Evolutionary conservation across 2,797 vertebrate genomes (phyloP).

Genomic region (Alauda arvensis): DNA sequence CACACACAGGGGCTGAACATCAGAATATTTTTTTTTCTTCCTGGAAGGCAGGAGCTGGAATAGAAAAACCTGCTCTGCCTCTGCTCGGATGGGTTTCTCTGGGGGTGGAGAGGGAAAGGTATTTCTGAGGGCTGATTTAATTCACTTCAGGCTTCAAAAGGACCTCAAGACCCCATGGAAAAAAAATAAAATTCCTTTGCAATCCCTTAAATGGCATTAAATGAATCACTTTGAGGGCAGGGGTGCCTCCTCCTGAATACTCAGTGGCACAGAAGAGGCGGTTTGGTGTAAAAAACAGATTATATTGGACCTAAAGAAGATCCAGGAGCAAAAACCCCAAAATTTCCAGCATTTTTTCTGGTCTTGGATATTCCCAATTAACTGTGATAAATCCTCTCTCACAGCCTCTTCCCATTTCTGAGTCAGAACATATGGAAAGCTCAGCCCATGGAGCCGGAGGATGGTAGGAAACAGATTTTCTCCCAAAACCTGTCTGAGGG

Average conservation of each 20-base stretch:
- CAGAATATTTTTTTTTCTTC: neutral
- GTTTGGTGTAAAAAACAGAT: neutral
- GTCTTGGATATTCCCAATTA: neutral
- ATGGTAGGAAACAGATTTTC: neutral
- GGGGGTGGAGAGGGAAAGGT: neutral
- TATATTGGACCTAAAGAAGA: neutral
- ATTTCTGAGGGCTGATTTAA: neutral
- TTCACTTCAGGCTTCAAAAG: neutral
- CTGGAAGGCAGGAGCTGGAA: neutral
- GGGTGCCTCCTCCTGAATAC: neutral
- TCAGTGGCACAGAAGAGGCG: neutral
- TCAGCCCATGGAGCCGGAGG: neutral
- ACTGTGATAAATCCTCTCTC: neutral
- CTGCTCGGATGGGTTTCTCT: neutral
- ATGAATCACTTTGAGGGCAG: neutral
- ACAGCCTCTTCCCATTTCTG: neutral
- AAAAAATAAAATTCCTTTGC: neutral
- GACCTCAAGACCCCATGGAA: neutral
- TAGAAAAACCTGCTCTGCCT: neutral
- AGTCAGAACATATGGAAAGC: conserved; percentile 13
- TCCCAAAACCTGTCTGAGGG: neutral
- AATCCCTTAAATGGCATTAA: neutral
- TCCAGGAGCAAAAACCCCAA: neutral
- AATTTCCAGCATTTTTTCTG: neutral
- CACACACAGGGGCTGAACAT: neutral